phyloP scores from a whole-genome alignment of 2,797 vertebrate genomes.

The Spondyliosoma cantharus region DNA sequence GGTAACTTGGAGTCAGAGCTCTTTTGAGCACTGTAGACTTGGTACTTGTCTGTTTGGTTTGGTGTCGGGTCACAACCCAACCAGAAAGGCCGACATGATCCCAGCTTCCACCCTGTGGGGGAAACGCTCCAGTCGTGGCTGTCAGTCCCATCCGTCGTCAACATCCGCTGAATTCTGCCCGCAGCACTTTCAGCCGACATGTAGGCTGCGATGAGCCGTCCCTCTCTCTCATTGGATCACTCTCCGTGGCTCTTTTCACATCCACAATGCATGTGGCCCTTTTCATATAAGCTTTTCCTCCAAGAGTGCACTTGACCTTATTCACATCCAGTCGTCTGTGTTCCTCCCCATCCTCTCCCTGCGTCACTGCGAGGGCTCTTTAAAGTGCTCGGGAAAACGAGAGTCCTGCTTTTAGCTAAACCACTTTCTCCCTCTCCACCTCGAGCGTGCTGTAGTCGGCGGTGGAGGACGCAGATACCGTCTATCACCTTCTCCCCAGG shows the following conservation, averaged over 20 bases:
- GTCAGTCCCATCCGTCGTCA: slow-evolving; percentile 55
- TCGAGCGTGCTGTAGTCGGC: slow-evolving; percentile 35
- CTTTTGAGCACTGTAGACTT: slow-evolving; percentile 4
- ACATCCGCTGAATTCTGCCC: slow-evolving; percentile 39
- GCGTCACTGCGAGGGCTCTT: slow-evolving; percentile 17
- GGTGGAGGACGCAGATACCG: slow-evolving; percentile 45
- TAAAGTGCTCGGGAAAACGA: slow-evolving; percentile 35
- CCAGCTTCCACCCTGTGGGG: slow-evolving; percentile 27
- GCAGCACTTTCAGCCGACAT: slow-evolving; percentile 41
- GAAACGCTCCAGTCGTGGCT: slow-evolving; percentile 29
- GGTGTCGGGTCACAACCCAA: not conserved
- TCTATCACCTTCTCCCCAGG: slow-evolving; percentile 58
- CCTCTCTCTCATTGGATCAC: slow-evolving; percentile 34
- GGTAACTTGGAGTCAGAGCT: not conserved
- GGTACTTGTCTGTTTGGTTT: slow-evolving; percentile 1
- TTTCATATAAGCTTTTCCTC: slow-evolving; percentile 51
- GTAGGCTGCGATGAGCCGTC: slow-evolving; percentile 36
- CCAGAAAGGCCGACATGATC: not conserved
- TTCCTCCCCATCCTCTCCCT: slow-evolving; percentile 22
- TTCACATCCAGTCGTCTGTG: slow-evolving; percentile 36
- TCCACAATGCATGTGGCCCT: slow-evolving; percentile 41
- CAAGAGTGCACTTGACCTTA: slow-evolving; percentile 69
- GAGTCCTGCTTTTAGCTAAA: slow-evolving; percentile 56
- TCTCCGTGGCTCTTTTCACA: slow-evolving; percentile 54
- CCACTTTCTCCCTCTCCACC: slow-evolving; percentile 52